A percentile compares a stretch with the other conserved stretches of the same genome.
Conservation (phyloP, 2,888 invertebrate species). For the Sinohyriopsis cumingii region DNA sequence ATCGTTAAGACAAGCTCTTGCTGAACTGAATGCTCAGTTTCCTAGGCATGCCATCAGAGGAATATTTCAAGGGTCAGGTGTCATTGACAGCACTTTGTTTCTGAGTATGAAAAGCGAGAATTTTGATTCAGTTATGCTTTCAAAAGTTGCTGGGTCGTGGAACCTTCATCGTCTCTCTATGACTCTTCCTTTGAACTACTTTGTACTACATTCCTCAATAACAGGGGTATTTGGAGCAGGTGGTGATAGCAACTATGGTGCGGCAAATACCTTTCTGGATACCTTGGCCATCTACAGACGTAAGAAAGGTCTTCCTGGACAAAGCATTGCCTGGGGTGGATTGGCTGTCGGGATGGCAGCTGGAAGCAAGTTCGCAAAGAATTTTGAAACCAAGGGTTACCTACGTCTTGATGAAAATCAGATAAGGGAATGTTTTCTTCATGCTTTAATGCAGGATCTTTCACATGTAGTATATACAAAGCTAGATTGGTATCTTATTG, state of each 20-base stretch:
- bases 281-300: slow-evolving; percentile 48
- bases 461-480: slow-evolving; percentile 30
- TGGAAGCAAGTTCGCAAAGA: slow-evolving; percentile 19
- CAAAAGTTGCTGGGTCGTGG: slow-evolving; percentile 57
- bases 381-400: slow-evolving; percentile 14
- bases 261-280: slow-evolving; percentile 57
- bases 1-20: slow-evolving; percentile 24
- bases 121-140: slow-evolving; percentile 33
- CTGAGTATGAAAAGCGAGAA: slow-evolving; percentile 30
- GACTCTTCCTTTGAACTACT: slow-evolving; percentile 45
- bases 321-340: slow-evolving; percentile 60
- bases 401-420: slow-evolving; percentile 13
- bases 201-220: slow-evolving; percentile 57
- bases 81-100: slow-evolving; percentile 36
- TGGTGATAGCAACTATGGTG: slow-evolving; percentile 57
- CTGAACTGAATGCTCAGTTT: slow-evolving; percentile 15
- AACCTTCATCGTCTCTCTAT: slow-evolving; percentile 46
- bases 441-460: slow-evolving; percentile 33
- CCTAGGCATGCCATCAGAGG: slow-evolving; percentile 35
- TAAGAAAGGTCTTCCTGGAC: slow-evolving; percentile 36
- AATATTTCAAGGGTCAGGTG: slow-evolving; percentile 54
- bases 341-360: slow-evolving; percentile 49
- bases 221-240: slow-evolving; percentile 50
- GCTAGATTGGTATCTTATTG: slow-evolving; percentile 35
- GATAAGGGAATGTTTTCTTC: slow-evolving; percentile 29